Evolutionary conservation across 2,113 vertebrate genomes (phyloP).

Genomic region (Toxotes chatareus): DNA sequence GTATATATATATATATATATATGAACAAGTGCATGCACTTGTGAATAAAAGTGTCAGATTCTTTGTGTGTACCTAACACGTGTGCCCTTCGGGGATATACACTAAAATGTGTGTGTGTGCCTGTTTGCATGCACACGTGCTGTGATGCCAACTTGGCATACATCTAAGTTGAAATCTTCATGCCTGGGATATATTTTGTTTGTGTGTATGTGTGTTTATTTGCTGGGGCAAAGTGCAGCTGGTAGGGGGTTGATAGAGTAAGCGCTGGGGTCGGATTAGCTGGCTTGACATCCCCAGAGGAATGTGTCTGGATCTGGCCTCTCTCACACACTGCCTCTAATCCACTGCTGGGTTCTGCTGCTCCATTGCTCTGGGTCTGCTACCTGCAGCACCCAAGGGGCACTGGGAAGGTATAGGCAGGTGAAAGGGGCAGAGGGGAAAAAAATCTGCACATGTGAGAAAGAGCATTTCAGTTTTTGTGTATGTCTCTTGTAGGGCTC

Average conservation of each 20-base stretch:
- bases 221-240: constrained; percentile 68
- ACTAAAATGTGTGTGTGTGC: constrained; percentile 22
- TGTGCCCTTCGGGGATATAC: constrained; percentile 33
- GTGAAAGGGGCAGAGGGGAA: constrained; percentile 29
- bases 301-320: constrained; percentile 66
- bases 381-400: constrained; percentile 44
- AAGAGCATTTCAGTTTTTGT: neutral
- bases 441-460: constrained; percentile 19
- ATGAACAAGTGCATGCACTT: constrained; percentile 20
- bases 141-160: constrained; percentile 19
- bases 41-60: constrained; percentile 37
- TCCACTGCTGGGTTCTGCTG: constrained; percentile 67
- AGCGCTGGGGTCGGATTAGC: constrained; percentile 71
- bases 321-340: constrained; percentile 57
- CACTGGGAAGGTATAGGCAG: constrained; percentile 28
- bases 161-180: constrained; percentile 63
- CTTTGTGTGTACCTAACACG: constrained; percentile 30
- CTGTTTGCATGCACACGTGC: constrained; percentile 23
- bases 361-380: constrained; percentile 51
- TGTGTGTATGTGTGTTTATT: constrained; percentile 48
- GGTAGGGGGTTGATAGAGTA: constrained; percentile 72
- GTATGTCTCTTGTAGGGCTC: neutral
- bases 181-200: constrained; percentile 42
- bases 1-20: neutral
- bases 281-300: constrained; percentile 64